Evolutionary conservation across 2,797 vertebrate species (phyloP), one percentile per base, ranked within the genome.

Genomic region (Crocidura indochinensis): DNA sequence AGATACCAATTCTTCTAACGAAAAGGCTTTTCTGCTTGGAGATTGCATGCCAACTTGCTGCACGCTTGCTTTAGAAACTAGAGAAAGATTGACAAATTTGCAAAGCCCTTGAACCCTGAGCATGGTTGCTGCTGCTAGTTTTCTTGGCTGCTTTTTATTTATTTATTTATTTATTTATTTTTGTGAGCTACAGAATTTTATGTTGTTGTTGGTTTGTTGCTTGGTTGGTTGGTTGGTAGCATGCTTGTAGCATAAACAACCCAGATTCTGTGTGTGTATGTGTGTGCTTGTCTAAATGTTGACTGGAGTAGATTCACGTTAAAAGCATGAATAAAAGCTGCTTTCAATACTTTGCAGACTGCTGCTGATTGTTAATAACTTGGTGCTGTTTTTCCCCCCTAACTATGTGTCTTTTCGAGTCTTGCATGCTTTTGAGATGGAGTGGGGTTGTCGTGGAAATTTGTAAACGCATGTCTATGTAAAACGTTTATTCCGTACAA

Each of bases 301-400:
- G 82, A 87, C 56, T 91, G 92, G 90, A 96, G 96, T 96, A 91
- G 96, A 73, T 95, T 96, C 88, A 94, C 97, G 95, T 96, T 38
- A 96, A 97, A 96, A 97, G 98, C 97, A 98, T 97, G 97, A 98
- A 97, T 97, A 98, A 97, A 97, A 96, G 73, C 97, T 97, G 97
- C 97, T 98, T 97, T 96, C 92, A 95, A 93, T 97, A 97, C 94
- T 97, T 96, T 96, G 97, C 96, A 96, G 97, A 96, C 97, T 97
- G 97, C 95, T 97, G 96, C 76, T 96, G 97, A 65, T 93, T 96
- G 90, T 93, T 96, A 95, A 95, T 94, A 96, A 96, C 93, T 93
- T 97, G 91, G 94, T 96, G 94, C 96, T 97, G 95, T 96, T 97
- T 97, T 96, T 97, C 92, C 84, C 95, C 38, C 84, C 95, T 97